Conservation (phyloP, 1,140 invertebrate species). For the Drusus annulatus region DNA sequence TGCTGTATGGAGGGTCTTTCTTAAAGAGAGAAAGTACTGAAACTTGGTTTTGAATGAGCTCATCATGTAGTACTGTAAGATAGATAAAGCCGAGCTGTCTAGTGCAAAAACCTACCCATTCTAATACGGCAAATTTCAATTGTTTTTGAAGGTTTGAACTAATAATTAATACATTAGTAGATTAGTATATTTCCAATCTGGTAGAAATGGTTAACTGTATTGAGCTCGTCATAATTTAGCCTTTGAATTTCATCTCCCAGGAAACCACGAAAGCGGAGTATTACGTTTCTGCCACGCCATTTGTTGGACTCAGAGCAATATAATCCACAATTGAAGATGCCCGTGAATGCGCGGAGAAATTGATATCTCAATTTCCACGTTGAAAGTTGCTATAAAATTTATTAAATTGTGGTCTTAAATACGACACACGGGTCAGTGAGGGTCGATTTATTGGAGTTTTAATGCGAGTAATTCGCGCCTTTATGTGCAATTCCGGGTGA, state of each 20-base stretch:
- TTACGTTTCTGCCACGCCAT: conserved; percentile 2
- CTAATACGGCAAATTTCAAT: no score
- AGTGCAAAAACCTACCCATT: no score
- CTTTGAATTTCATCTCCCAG: conserved; percentile 12
- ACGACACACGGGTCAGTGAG: background rate
- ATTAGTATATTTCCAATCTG: no score
- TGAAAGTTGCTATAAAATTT: conserved; percentile 28
- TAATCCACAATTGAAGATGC: conserved; percentile 32
- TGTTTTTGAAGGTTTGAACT: no score
- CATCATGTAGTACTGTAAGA: no score
- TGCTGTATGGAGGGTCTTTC: no score
- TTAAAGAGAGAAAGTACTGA: no score
- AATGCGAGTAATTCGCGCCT: background rate
- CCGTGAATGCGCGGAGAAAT: conserved; percentile 16
- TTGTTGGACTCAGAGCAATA: conserved; percentile 12
- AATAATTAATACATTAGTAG: no score
- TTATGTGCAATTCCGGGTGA: background rate
- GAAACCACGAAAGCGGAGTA: conserved; percentile 8
- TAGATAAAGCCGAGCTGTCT: no score
- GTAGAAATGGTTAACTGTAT: no score
- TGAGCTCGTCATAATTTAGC: no score
- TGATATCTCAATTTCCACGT: conserved; percentile 36
- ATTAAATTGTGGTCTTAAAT: conserved; percentile 8
- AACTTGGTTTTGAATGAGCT: no score
- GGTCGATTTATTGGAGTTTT: conserved; percentile 8